phyloP scores from a whole-genome alignment of 2,797 vertebrate species.

The Columba guinea region DNA sequence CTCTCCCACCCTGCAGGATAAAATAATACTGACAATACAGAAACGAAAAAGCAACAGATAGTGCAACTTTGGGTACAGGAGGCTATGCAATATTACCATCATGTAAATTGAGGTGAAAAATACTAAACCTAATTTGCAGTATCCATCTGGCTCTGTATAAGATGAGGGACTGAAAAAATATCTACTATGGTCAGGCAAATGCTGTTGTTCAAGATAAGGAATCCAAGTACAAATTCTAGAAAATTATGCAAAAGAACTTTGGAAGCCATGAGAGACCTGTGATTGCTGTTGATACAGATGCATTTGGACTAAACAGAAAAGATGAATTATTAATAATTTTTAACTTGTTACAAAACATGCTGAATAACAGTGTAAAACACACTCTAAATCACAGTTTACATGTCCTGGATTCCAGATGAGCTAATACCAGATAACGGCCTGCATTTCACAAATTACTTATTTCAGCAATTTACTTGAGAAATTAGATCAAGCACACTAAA shows the following conservation, averaged over 20 bases:
- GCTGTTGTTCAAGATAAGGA: not conserved
- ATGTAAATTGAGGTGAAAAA: conserved; percentile 11
- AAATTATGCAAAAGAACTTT: not conserved
- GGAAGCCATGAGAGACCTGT: not conserved
- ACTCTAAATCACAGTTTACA: conserved; percentile 19
- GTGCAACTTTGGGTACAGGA: not conserved
- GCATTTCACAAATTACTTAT: conserved; percentile 33
- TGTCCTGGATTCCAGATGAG: conserved; percentile 46
- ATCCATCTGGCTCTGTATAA: not conserved
- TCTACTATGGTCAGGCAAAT: not conserved
- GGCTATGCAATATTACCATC: not conserved
- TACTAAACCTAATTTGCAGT: not conserved
- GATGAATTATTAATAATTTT: conserved; percentile 46
- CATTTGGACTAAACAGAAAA: conserved; percentile 17
- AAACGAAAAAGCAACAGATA: not conserved
- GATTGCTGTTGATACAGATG: conserved; percentile 27
- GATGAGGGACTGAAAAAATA: not conserved
- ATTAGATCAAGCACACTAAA: conserved; percentile 32
- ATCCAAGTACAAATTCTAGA: not conserved
- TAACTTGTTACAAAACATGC: conserved; percentile 33
- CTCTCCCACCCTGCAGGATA: not conserved
- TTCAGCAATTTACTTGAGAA: conserved; percentile 56
- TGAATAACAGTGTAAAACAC: conserved; percentile 8
- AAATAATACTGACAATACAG: not conserved
- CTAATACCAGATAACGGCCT: conserved; percentile 44